Evolutionary conservation across 92 coral and sea anemone species (phyloP), one percentile per base, ranked within the genome.

Genomic region (Phenganax marumi): DNA sequence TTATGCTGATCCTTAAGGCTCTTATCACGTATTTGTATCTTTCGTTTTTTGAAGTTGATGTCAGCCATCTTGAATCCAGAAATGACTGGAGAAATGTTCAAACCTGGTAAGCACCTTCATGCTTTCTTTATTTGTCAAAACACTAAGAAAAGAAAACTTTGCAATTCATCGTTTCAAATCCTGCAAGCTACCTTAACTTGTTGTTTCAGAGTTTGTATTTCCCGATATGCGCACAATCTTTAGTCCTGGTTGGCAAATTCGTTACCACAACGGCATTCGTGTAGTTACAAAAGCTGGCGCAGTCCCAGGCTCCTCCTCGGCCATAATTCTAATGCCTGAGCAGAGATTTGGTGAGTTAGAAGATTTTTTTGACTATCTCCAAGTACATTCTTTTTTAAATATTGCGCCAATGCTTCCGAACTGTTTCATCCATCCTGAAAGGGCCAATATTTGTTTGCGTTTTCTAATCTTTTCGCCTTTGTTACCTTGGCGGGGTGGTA

Each of bases 201-300:
- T 19, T 24, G 23, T 82, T 62, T 52, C 33, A 96, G 99, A 86
- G 77, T 96, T 85, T 56, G 90, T 91, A 17, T 96, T 91, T 23
- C 97, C 99, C 1, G 99, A 96, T 80, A 96, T 91, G 21, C 52
- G 49, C 16, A 92, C 98, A 33, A 93, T 92, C 85, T 89, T 96
- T 57, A 94, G 93, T 18, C 82, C 93, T 55, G 99, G 99, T 9
- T 96, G 99, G 99, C 93, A 92, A 85, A 86, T 96, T 77, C 90
- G 86, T 52, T 85, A 91, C 65, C 84, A 89, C 8, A 92, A 97
- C 16, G 87, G 97, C 12, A 90, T 87, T 68, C 73, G 90, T 39
- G 69, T 92, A 85, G 80, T 92, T 18, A 84, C 89, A 73, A 92
- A 92, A 87, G 85, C 90, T 16, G 99, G 99, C 6, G 88, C 87